Base-by-base conservation (phyloP, 2,113 vertebrate species). In the Gobiocypris rarus region DNA sequence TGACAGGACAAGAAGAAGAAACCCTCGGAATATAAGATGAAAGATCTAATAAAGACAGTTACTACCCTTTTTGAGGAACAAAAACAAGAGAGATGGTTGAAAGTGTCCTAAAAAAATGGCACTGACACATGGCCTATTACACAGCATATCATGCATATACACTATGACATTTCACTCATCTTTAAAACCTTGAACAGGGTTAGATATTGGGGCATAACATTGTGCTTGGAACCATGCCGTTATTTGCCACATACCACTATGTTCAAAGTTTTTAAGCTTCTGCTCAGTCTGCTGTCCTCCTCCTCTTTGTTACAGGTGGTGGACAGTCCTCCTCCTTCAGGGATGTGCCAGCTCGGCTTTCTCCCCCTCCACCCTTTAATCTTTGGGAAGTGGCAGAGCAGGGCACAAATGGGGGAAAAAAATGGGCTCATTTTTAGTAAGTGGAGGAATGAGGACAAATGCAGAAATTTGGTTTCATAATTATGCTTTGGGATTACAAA, bases 331-430 rank as follows among this genome's bases (percentile, higher is more conserved):
- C 83, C 87, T 88, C 78, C 87, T 86, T 86, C 87, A 82, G 87
- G 63, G 82, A 58, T 50, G 69, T 88, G 87, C 82, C 76, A 86
- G 84, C 77, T 78, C 38, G 85, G 65, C 82, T 84, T 88, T 88
- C 85, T 81, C 84, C 85, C 87, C 82, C 84, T 88, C 87, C 82
- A 84, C 78, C 87, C 87, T 79, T 88, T 88, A 86, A 88, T 88
- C 87, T 88, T 88, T 84, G 82, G 79, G 58, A 84, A 82, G 83
- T 75, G 85, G 87, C 82, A 81, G 73, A 75, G 85, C 63, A 75
- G 83, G 82, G 86, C 82, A 84, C 82, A 88, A 85, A 86, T 86
- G 71, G 78, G 73, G 34, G 82, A 65, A 54, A 67, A 73, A 69
- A 86, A 79, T 78, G 76, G 87, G 82, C 87, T 83, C 50, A 78